Base-by-base conservation (phyloP, 1,140 invertebrate genomes). In the Caenorhabditis remanei region DNA sequence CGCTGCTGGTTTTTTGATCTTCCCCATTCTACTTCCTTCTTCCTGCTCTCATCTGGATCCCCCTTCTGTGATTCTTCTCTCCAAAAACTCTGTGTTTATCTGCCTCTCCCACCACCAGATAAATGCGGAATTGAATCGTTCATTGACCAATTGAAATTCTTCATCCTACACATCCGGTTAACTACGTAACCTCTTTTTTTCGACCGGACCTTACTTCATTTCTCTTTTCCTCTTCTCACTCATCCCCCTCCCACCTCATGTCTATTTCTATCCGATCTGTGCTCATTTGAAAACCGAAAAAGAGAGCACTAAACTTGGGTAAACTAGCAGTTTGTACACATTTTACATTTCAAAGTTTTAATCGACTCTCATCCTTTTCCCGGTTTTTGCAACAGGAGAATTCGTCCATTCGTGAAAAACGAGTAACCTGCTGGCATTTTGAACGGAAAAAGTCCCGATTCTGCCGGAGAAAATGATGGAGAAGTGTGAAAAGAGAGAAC, bases 121-220 rank as follows among this genome's bases (percentile, higher is more conserved):
- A 48, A 50, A 43, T 67, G 13, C 11, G 16, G 21, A 67, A 67
- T 79, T 24, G 46, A 50, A 79, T 79, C 46, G 71, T 79, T 79
- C 71, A 79, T 79, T 79, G 71, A 79, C 71, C 71, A 79, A 21
- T 21, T 8, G 7, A 19, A n/a, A 43, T 9, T 13, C 14, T 50
- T 50, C 46, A 48, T 79, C 71, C 71, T 79, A 79, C 46, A 79
- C 71, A 79, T 79, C 71, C 71, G 71, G 71, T 50, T 63, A 21
- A 32, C 46, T 79, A 50, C 46, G 43, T 79, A 21, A 50, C 71
- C 32, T 32, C 32, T 32, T 46, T 24, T 46, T 46, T 46, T 71
- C 41, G 65, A 46, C 65, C 65, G 46, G 7, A 24, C 63, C 63
- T 24, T 65, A 61, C 21, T 61, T 61, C 56, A 61, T 24, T n/a